Conservation (phyloP, 2,888 invertebrate genomes). For the Conus canariensis region DNA sequence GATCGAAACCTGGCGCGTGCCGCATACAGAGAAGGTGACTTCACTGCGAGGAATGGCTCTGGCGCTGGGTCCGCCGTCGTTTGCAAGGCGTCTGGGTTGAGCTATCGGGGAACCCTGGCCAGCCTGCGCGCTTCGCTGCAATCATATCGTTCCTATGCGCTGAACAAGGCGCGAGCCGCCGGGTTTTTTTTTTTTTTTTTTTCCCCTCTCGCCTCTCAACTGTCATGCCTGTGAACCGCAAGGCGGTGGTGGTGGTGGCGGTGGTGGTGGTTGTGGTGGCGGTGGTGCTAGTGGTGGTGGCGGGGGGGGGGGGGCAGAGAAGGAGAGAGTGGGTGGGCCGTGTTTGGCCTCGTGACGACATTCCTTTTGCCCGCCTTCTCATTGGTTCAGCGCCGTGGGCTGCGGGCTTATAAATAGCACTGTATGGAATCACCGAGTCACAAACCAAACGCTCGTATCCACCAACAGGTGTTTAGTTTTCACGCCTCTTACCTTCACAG, state of each 20-base stretch:
- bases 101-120: slow-evolving; percentile 11
- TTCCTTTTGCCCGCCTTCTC: neutral
- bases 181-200: neutral
- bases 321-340: slow-evolving; percentile 32
- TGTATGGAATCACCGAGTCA: neutral
- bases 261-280: too few relatives aligned
- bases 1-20: neutral
- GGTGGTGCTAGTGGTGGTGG: neutral
- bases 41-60: neutral
- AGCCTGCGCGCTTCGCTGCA: neutral
- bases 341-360: slow-evolving; percentile 3
- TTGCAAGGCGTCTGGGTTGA: neutral
- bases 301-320: neutral
- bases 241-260: too few relatives aligned
- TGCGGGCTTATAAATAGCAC: slow-evolving; percentile 4
- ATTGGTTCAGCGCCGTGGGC: neutral
- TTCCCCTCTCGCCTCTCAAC: neutral
- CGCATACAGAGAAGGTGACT: neutral
- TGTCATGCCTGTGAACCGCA: neutral
- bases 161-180: neutral
- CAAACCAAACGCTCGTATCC: slow-evolving; percentile 3
- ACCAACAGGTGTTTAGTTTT: neutral
- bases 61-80: neutral
- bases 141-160: slow-evolving; percentile 22
- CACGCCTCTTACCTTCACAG: neutral